Evolutionary conservation across 2,797 vertebrate species (phyloP), one percentile per base, ranked within the genome.

Genomic region (Loriculus beryllinus): DNA sequence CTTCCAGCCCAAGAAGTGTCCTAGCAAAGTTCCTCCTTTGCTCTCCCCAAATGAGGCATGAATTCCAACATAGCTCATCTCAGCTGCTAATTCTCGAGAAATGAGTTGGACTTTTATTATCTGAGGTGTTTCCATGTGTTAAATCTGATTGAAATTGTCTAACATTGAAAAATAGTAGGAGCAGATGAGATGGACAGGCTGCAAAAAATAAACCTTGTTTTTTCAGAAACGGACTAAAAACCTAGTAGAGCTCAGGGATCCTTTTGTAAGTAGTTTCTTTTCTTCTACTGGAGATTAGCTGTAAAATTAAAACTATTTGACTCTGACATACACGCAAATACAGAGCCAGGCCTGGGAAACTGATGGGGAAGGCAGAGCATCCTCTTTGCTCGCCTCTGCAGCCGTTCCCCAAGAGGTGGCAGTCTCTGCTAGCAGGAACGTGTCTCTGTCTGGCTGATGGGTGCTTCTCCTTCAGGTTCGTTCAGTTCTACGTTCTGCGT

Each of bases 401-500:
- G 6, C 43, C 0, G 14, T 62, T 63, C 10, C 86, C 97, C 98
- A 96, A 87, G 76, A 97, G 98, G 93, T 97, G 98, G 96, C 95
- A 83, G 75, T 78, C 79, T 88, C 96, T 81, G 59, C 95, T 91
- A 95, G 81, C 62, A 84, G 86, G 78, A 97, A 28, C 26, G n/a
- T 7, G 4, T 51, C 6, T 9, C 12, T 2, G 2, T 2, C 63
- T 48, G n/a, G n/a, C 20, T 48, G 64, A 84, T 14, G 59, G 45
- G 54, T 82, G n/a, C 25, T 78, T 71, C 76, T 86, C 76, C 78
- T 80, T 57, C 14, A 51, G 52, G 39, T 90, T 91, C 72, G 26
- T 59, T 71, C 56, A 56, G 35, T 72, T 80, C 33, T 37, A 0
- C 49, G 52, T 47, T 95, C 43, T 79, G 31, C 52, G 10, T 10